Evolutionary conservation across 1,140 invertebrate genomes (phyloP).

Genomic region (Eurytemora carolleeae): DNA sequence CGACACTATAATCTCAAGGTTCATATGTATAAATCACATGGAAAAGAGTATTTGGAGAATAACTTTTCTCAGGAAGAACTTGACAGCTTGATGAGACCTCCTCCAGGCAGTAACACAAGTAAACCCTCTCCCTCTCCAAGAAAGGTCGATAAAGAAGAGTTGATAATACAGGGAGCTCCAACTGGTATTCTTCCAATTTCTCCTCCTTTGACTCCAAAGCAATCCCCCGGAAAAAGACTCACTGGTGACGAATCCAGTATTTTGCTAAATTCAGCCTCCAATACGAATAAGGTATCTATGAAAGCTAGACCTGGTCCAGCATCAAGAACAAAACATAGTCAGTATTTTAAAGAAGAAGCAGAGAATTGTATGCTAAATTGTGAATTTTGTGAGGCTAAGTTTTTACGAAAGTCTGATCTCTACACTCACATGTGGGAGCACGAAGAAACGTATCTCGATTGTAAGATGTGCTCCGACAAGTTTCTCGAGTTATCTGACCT

Average conservation of each 20-base stretch:
- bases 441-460: neutral
- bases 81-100: neutral
- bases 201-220: conserved; percentile 1
- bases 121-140: neutral
- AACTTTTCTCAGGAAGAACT: conserved; percentile 10
- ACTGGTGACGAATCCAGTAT: neutral
- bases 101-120: neutral
- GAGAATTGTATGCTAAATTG: neutral
- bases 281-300: neutral
- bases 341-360: neutral
- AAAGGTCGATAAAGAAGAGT: conserved; percentile 1
- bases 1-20: conserved; percentile 13
- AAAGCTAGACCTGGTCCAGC: neutral
- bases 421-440: neutral
- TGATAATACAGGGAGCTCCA: neutral
- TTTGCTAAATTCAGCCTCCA: no score
- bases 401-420: neutral
- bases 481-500: conserved; percentile 3
- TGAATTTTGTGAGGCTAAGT: neutral
- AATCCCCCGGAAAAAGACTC: neutral
- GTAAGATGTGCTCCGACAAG: conserved; percentile 4
- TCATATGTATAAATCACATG: conserved; percentile 10
- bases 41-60: conserved; percentile 13
- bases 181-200: neutral
- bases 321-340: neutral